These are phyloP conservation scores for Chaetodon auriga DNA, from an alignment of 2,113 vertebrate genomes.

Conservation along the genomic window DNA sequence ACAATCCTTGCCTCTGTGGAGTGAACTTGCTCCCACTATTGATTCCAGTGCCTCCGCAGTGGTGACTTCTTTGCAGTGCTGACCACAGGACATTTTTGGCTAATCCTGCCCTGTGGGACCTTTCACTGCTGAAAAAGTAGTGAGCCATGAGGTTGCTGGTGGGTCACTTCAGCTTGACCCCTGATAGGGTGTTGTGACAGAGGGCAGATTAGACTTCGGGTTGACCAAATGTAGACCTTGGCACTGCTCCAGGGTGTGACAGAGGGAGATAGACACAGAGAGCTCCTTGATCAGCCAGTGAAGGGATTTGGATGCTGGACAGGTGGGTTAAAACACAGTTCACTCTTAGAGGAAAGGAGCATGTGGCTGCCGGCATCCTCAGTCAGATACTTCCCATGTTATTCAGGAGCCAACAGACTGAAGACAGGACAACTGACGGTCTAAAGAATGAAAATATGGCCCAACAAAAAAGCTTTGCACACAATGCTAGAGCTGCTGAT, in stretches of 20 bases:
- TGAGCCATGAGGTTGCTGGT: not conserved
- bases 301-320: constrained; percentile 56
- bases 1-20: not conserved
- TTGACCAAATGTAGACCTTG: constrained; percentile 58
- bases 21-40: not conserved
- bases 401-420: not conserved
- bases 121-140: constrained; percentile 33
- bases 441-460: too few relatives aligned
- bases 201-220: constrained; percentile 65
- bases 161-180: constrained; percentile 52
- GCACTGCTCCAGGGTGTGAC: constrained; percentile 36
- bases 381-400: constrained; percentile 6
- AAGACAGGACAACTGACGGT: not conserved
- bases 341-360: not conserved
- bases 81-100: not conserved
- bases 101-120: constrained; percentile 48
- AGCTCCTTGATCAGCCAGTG: constrained; percentile 48
- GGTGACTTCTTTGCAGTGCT: constrained; percentile 16
- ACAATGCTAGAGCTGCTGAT: too few relatives aligned
- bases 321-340: constrained; percentile 31
- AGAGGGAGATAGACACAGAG: constrained; percentile 18
- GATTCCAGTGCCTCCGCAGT: constrained; percentile 5
- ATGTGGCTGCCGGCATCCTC: constrained; percentile 6
- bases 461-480: too few relatives aligned
- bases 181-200: constrained; percentile 67